phyloP scores from a whole-genome alignment of 2,113 vertebrate genomes.

The Xyrauchen texanus region DNA sequence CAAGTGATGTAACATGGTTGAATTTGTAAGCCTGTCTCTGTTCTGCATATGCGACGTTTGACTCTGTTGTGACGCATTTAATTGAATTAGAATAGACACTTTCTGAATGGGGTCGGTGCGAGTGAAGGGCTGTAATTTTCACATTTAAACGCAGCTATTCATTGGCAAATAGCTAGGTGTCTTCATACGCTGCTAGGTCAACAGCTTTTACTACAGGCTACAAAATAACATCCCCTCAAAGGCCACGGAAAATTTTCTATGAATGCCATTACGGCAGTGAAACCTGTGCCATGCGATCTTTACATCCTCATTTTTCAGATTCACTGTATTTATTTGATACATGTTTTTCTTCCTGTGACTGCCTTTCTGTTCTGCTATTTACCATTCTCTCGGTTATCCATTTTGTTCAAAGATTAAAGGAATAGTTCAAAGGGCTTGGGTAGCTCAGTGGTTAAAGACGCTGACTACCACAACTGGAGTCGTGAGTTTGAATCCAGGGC shows the following conservation, averaged over 20 bases:
- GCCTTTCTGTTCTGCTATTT: no score
- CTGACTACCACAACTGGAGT: no score
- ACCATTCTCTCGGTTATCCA: no score
- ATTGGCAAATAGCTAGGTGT: constrained; percentile 23
- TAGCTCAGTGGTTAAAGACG: no score
- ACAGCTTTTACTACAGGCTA: neutral
- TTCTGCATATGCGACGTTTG: constrained; percentile 18
- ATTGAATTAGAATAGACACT: constrained; percentile 48
- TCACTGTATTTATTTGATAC: neutral
- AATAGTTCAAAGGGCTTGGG: no score
- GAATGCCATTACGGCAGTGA: constrained; percentile 4
- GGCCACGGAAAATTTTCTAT: neutral
- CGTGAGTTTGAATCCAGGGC: no score
- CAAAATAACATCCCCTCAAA: neutral
- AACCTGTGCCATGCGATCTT: neutral
- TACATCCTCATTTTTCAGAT: neutral
- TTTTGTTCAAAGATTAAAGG: no score
- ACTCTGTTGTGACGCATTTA: constrained; percentile 37
- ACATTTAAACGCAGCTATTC: constrained; percentile 40
- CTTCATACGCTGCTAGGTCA: constrained; percentile 4
- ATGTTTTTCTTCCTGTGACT: no score
- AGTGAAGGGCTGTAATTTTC: constrained; percentile 41
- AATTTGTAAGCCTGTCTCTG: neutral
- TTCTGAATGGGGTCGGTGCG: constrained; percentile 23
- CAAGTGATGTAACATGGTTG: constrained; percentile 20